phyloP scores from a whole-genome alignment of 2,797 vertebrate species.

The Catamblyrhynchus diadema region DNA sequence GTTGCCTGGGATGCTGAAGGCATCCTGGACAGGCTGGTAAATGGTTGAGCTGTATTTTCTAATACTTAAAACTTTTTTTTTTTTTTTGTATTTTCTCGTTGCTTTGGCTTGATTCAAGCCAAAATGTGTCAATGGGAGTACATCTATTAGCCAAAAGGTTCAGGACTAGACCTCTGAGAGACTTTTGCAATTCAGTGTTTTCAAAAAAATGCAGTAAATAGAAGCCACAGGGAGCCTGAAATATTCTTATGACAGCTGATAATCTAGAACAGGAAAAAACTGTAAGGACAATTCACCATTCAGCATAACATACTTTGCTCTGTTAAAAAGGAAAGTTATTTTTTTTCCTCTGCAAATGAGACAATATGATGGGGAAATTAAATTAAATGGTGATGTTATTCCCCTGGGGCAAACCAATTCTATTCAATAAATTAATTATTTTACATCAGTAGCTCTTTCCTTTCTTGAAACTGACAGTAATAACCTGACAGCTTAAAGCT shows the following conservation, averaged over 20 bases:
- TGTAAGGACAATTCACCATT: slow-evolving; percentile 62
- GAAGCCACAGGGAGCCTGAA: slow-evolving; percentile 19
- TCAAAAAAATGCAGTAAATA: slow-evolving; percentile 36
- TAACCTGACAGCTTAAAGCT: slow-evolving; percentile 81
- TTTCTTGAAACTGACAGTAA: slow-evolving; percentile 80
- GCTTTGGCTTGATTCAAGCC: not conserved
- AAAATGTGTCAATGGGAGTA: not conserved
- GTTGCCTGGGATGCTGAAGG: not conserved
- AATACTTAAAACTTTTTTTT: not conserved
- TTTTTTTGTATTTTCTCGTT: not conserved
- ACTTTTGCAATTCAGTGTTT: not conserved
- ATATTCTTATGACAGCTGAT: slow-evolving; percentile 61
- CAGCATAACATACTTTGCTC: slow-evolving; percentile 64
- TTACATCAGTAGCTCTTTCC: slow-evolving; percentile 79
- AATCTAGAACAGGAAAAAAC: slow-evolving; percentile 60
- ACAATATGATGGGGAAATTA: slow-evolving; percentile 82
- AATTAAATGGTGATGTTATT: slow-evolving; percentile 83
- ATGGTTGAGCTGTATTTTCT: not conserved
- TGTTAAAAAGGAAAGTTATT: slow-evolving; percentile 73
- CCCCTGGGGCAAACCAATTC: slow-evolving; percentile 80
- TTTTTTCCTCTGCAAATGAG: slow-evolving; percentile 76
- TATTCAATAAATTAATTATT: slow-evolving; percentile 85
- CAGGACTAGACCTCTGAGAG: not conserved
- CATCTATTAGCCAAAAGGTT: not conserved
- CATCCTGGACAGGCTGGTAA: not conserved